Conservation (phyloP, 2,113 vertebrate species). For the Haliaeetus leucogaster region DNA sequence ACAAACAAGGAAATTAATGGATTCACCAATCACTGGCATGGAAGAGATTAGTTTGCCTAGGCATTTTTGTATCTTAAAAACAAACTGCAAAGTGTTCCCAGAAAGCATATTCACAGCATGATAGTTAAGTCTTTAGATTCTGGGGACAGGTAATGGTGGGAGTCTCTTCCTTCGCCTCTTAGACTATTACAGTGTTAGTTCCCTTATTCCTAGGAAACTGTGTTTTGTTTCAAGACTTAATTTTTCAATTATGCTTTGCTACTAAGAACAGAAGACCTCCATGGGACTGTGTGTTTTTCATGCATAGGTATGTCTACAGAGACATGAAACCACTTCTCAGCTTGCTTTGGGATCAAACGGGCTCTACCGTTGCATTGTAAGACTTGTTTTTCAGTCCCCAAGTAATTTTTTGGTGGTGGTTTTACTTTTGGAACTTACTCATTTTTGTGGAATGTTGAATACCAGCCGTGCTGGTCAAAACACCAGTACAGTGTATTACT, state of each 20-base stretch:
- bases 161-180: background rate
- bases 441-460: background rate
- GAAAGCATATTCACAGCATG: background rate
- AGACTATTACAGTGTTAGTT: background rate
- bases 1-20: background rate
- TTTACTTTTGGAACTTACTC: background rate
- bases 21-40: background rate
- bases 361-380: background rate
- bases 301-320: background rate
- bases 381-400: background rate
- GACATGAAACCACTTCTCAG: background rate
- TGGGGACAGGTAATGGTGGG: background rate
- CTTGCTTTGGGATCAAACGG: background rate
- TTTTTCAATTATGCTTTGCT: background rate
- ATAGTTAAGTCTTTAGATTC: background rate
- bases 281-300: background rate
- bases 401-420: background rate
- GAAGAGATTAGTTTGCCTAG: background rate
- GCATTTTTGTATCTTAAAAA: background rate
- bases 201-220: background rate
- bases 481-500: background rate
- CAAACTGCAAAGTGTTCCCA: background rate
- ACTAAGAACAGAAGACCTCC: background rate
- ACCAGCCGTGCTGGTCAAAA: background rate
- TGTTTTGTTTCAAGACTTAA: background rate